These are phyloP conservation scores for Alsophila aescularia DNA, from an alignment of 2,888 invertebrate genomes.

Conservation along the genomic window DNA sequence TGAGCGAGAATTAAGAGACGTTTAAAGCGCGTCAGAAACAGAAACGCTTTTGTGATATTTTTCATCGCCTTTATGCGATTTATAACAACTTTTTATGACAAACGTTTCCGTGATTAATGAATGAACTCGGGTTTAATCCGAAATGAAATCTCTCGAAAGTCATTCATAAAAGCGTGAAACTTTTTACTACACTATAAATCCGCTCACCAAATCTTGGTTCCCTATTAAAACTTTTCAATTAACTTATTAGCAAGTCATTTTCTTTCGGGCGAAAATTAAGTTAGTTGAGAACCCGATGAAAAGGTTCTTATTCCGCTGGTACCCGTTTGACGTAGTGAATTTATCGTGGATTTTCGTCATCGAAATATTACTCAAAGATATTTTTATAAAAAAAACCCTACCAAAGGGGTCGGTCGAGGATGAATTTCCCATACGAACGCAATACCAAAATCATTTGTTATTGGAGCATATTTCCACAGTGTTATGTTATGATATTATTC, in stretches of 20 bases:
- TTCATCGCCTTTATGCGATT: constrained; percentile 9
- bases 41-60: constrained; percentile 9
- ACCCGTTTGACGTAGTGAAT: too few species aligned
- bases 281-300: background rate
- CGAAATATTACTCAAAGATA: too few species aligned
- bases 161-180: constrained; percentile 20
- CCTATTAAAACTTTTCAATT: constrained; percentile 16
- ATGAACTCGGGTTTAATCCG: constrained; percentile 15
- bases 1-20: constrained; percentile 1
- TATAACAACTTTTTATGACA: constrained; percentile 4
- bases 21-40: constrained; percentile 4
- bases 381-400: too few species aligned
- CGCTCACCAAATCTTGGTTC: background rate
- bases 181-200: constrained; percentile 14
- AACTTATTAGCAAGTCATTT: constrained; percentile 1
- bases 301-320: too few species aligned
- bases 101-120: constrained; percentile 20
- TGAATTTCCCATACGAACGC: too few species aligned
- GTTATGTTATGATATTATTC: too few species aligned
- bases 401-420: too few species aligned
- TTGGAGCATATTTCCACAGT: too few species aligned
- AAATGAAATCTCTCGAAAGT: constrained; percentile 10
- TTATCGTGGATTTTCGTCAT: too few species aligned
- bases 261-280: constrained; percentile 1
- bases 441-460: too few species aligned